Conservation (phyloP, 2,797 vertebrate species). For the Enteromius trimaculatus region DNA sequence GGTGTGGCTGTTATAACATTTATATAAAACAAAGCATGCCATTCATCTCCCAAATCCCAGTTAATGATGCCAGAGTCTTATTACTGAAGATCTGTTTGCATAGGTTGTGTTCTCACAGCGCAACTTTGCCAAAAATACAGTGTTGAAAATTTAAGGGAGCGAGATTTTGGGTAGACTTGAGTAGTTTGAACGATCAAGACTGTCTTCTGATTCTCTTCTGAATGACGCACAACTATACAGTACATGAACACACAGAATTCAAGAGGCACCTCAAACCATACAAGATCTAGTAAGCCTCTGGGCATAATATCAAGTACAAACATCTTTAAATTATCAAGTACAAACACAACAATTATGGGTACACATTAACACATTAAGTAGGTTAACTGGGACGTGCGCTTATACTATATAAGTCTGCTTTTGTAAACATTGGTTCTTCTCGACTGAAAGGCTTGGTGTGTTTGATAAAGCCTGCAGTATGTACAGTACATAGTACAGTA, state of each 20-base stretch:
- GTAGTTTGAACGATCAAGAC: not conserved
- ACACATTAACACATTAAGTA: not conserved
- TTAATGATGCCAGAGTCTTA: not conserved
- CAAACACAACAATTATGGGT: not conserved
- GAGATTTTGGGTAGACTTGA: not conserved
- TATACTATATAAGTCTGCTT: slow-evolving; percentile 2
- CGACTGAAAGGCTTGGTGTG: not conserved
- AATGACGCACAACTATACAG: not conserved
- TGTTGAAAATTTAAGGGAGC: not conserved
- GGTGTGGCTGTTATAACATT: not conserved
- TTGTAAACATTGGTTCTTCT: slow-evolving; percentile 16
- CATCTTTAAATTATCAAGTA: not conserved
- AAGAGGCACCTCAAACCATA: not conserved
- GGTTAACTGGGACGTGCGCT: not conserved
- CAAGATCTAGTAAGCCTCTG: not conserved
- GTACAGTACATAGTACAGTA: not conserved
- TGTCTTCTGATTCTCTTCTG: not conserved
- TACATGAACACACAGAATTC: not conserved
- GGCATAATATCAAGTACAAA: slow-evolving; percentile 3
- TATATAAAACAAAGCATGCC: not conserved
- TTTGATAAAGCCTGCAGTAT: slow-evolving; percentile 9
- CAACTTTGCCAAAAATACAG: not conserved
- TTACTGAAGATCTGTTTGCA: slow-evolving; percentile 4
- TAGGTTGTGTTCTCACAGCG: not conserved
- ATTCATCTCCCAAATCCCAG: not conserved